phyloP scores from a whole-genome alignment of 2,888 invertebrate genomes.

The Sinopyrophorus schimmeli region DNA sequence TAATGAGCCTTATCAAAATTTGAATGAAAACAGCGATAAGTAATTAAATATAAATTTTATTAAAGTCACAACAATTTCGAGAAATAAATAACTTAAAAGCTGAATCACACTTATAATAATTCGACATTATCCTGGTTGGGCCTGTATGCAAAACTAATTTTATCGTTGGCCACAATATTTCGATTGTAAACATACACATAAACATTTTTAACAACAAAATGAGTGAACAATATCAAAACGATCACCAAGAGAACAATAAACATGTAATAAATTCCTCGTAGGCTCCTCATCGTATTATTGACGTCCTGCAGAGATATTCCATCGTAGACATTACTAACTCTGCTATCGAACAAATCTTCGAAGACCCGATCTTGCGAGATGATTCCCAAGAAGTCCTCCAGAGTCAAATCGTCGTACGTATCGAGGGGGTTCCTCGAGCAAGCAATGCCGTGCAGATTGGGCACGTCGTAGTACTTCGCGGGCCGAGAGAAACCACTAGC shows the following conservation, averaged over 20 bases:
- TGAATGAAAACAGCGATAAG: neutral
- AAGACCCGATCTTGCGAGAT: slow-evolving; percentile 17
- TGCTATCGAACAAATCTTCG: slow-evolving; percentile 19
- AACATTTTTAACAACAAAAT: slow-evolving; percentile 11
- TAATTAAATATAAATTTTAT: neutral
- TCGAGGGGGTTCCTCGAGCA: slow-evolving; percentile 14
- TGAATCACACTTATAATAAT: slow-evolving; percentile 4
- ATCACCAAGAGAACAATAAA: slow-evolving; percentile 9
- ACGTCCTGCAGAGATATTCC: neutral
- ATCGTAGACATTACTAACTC: slow-evolving; percentile 2
- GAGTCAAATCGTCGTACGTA: slow-evolving; percentile 11
- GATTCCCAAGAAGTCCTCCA: slow-evolving; percentile 16
- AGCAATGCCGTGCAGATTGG: slow-evolving; percentile 28
- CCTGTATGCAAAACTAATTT: slow-evolving; percentile 10
- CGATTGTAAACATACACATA: slow-evolving; percentile 4
- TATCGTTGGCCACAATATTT: slow-evolving; percentile 8
- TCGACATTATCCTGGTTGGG: slow-evolving; percentile 9
- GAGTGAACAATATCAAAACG: slow-evolving; percentile 15
- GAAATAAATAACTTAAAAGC: neutral
- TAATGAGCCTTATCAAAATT: neutral
- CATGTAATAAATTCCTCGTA: slow-evolving; percentile 16
- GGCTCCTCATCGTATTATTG: neutral
- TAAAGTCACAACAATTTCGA: neutral
- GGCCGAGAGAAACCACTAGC: slow-evolving; percentile 13
- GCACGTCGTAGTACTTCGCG: slow-evolving; percentile 15